Evolutionary conservation across 2,113 vertebrate genomes (phyloP).

Genomic region (Nycticebus coucang): DNA sequence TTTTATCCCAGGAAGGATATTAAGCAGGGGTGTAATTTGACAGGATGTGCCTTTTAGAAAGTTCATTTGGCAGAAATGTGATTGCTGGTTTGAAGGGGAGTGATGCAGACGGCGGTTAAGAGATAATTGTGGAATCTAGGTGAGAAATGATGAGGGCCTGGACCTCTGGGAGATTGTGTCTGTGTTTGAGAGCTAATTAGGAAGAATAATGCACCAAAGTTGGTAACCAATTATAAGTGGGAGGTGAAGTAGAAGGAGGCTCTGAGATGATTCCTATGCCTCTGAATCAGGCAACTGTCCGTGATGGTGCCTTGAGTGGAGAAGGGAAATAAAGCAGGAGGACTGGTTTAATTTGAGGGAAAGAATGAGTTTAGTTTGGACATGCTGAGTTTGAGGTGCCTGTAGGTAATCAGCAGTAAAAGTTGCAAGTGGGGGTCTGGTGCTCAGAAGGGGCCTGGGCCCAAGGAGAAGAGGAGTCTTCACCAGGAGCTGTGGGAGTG

Average conservation of each 20-base stretch:
- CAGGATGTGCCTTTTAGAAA: background rate
- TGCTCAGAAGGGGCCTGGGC: background rate
- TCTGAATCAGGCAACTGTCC: background rate
- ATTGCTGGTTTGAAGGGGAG: background rate
- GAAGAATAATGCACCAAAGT: background rate
- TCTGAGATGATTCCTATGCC: background rate
- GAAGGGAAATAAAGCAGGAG: background rate
- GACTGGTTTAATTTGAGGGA: background rate
- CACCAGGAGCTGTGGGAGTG: background rate
- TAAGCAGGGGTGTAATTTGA: background rate
- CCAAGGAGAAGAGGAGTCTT: background rate
- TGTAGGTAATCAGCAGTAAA: background rate
- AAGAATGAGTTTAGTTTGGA: background rate
- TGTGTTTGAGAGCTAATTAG: constrained; percentile 53
- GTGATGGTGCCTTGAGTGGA: too few species aligned
- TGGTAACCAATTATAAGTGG: background rate
- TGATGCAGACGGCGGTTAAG: accelerated
- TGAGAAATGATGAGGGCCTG: constrained; percentile 16
- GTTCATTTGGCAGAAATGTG: background rate
- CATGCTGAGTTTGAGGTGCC: background rate
- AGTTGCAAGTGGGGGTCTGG: too few species aligned
- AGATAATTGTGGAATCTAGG: constrained; percentile 61
- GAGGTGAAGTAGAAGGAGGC: background rate
- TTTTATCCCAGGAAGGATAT: background rate
- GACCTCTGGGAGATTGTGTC: constrained; percentile 42